phyloP scores from a whole-genome alignment of 1,140 invertebrate genomes.

The Nephila pilipes region DNA sequence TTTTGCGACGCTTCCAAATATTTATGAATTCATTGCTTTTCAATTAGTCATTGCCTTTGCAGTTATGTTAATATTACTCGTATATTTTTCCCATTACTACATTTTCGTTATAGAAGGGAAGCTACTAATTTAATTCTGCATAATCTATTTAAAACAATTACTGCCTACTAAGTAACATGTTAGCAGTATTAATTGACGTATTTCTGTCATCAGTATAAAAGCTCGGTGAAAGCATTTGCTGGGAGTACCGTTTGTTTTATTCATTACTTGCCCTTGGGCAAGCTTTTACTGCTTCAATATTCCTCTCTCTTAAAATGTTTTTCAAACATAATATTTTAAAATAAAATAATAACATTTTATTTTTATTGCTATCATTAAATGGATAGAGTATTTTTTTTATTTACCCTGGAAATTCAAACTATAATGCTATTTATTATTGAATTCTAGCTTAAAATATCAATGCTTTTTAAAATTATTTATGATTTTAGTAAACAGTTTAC shows the following conservation, averaged over 20 bases:
- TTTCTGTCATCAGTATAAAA: neutral
- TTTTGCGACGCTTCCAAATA: constrained; percentile 1
- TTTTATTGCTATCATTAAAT: neutral
- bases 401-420: neutral
- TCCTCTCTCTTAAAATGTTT: neutral
- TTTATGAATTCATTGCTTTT: constrained; percentile 50
- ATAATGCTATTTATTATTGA: neutral
- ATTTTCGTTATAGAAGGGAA: neutral
- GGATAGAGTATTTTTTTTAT: neutral
- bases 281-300: neutral
- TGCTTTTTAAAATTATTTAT: no score
- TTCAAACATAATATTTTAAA: neutral
- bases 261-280: neutral
- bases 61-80: constrained; percentile 18
- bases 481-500: no score
- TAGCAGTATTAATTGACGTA: neutral
- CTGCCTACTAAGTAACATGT: neutral
- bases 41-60: constrained; percentile 19
- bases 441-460: neutral
- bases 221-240: neutral
- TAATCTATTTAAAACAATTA: constrained; percentile 40
- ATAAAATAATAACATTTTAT: neutral
- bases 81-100: neutral
- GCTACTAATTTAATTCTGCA: neutral
- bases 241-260: neutral